phyloP scores from a whole-genome alignment of 2,888 invertebrate species.

The Actias luna region DNA sequence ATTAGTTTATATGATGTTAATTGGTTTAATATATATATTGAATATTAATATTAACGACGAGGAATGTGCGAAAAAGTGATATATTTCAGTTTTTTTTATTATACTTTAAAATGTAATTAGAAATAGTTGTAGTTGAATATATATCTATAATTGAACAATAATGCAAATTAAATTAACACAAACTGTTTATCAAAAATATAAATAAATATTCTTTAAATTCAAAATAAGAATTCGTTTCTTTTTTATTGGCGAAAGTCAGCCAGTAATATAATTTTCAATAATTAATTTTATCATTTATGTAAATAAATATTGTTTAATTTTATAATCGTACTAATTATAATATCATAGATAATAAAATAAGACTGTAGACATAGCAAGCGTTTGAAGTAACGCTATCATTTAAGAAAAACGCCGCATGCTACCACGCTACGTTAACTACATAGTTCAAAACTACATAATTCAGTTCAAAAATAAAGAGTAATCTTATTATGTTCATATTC shows the following conservation, averaged over 20 bases:
- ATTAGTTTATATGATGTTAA: slow-evolving; percentile 11
- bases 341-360: neutral
- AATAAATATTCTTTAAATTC: neutral
- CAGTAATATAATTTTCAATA: neutral
- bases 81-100: neutral
- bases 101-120: neutral
- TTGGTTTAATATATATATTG: slow-evolving; percentile 19
- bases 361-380: neutral
- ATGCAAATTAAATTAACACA: no score
- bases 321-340: neutral
- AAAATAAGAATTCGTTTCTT: no score
- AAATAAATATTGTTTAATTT: neutral
- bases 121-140: no score
- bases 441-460: slow-evolving; percentile 15
- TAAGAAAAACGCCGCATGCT: slow-evolving; percentile 10
- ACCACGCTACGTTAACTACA: neutral
- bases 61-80: slow-evolving; percentile 77
- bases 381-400: neutral
- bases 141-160: no score
- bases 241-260: no score
- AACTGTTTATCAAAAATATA: no score
- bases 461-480: slow-evolving; percentile 4
- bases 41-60: slow-evolving; percentile 39
- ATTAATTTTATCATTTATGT: no score
- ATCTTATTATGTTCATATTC: slow-evolving; percentile 14